These are phyloP conservation scores for Aphelinus atriplicis DNA, from an alignment of 1,140 invertebrate genomes.

Conservation along the genomic window DNA sequence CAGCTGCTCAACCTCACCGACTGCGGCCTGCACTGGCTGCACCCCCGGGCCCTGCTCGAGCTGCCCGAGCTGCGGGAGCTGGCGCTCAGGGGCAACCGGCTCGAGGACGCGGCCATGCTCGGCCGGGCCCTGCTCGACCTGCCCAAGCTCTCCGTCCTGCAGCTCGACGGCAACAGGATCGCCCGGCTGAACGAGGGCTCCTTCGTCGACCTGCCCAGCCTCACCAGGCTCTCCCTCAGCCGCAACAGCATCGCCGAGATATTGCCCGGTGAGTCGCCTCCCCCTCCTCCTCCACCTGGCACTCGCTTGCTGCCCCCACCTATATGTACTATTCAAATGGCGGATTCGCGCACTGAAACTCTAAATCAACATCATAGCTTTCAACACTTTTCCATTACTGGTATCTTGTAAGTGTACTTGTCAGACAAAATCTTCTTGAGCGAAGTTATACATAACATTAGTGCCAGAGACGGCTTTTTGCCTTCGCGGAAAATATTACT, in stretches of 20 bases:
- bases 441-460: no score
- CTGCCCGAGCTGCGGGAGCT: constrained; percentile 78
- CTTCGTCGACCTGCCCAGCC: constrained; percentile 80
- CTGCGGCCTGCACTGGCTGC: constrained; percentile 82
- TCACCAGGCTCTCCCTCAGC: constrained; percentile 76
- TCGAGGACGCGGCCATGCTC: constrained; percentile 80
- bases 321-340: no score
- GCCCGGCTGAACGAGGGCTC: constrained; percentile 77
- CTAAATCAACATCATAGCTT: no score
- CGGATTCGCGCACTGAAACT: no score
- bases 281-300: no score
- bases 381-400: no score
- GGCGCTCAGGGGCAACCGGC: constrained; percentile 75
- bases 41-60: constrained; percentile 77
- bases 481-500: no score
- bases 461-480: no score
- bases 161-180: constrained; percentile 77
- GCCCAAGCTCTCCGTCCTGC: constrained; percentile 74
- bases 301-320: no score
- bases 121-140: constrained; percentile 81
- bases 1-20: constrained; percentile 79
- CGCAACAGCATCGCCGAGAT: constrained; percentile 81
- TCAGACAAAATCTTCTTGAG: no score
- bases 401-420: no score
- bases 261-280: constrained; percentile 67